Base-by-base conservation (phyloP, 2,888 invertebrate species). In the Plagodis pulveraria region DNA sequence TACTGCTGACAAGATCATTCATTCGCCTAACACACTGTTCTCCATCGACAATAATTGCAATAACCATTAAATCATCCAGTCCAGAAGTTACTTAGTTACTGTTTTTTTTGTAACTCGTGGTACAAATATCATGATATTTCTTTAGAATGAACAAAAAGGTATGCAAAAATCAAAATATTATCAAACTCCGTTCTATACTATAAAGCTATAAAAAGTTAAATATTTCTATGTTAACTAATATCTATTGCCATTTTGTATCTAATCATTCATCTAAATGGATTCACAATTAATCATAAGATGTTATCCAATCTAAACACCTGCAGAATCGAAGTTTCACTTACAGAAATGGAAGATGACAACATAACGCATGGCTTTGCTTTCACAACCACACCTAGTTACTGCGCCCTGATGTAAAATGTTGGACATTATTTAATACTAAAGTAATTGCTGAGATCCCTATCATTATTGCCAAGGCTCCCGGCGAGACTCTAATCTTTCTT, bases 401-500 rank as follows among this genome's bases (percentile, higher is more conserved):
- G 45, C 49, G 55, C 56, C 52, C 53, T 57, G 59, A 57, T 49
- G 54, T 45, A 58, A 40, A 61, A 65, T 46, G 22, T 74, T 77
- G 75, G 69, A 76, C 77, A 74, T 73, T 80, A 76, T 84, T 79
- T 83, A 80, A 85, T 84, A 77, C 71, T 73, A 72, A 78, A 81
- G 77, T 87, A 88, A 89, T 90, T 87, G 80, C 83, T 77, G 72
- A 82, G 86, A 87, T 89, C 81, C 83, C 84, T 88, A 89, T 91
- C 86, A 89, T 90, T 88, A 89, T 78, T 77, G 79, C 80, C 77
- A 70, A 72, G 73, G 76, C 78, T 69, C 86, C 82, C 86, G 74
- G 84, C 89, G 87, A 86, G 76, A 74, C 73, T 70, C 76, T 75
- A 74, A 74, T 77, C 74, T 74, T 68, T 60, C 66, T 70, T 71